phyloP scores from a whole-genome alignment of 2,113 vertebrate species.

The Phainopepla nitens region DNA sequence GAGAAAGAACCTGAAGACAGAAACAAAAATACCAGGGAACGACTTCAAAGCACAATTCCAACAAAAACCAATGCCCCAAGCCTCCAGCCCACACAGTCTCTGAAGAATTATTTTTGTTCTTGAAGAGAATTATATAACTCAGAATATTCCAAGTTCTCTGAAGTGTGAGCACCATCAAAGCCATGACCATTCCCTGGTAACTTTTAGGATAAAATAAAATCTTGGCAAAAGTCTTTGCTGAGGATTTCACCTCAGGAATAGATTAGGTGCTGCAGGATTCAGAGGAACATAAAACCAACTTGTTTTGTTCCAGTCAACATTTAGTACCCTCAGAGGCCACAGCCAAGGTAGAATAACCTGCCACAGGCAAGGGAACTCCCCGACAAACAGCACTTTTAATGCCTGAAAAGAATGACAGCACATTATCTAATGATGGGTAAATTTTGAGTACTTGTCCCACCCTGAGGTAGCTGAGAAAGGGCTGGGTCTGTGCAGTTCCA shows the following conservation, averaged over 20 bases:
- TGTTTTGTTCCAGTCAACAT: background rate
- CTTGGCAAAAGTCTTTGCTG: background rate
- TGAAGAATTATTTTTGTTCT: background rate
- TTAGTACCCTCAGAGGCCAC: background rate
- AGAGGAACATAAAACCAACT: background rate
- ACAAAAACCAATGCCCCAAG: background rate
- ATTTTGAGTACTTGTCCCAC: background rate
- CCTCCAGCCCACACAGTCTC: constrained; percentile 43
- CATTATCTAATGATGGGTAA: background rate
- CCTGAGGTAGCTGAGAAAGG: background rate
- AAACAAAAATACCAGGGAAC: background rate
- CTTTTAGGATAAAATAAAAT: background rate
- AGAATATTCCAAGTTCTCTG: background rate
- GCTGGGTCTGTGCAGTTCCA: background rate
- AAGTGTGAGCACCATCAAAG: background rate
- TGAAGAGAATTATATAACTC: background rate
- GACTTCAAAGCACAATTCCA: constrained; percentile 18
- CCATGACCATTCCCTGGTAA: background rate
- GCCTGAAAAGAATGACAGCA: background rate
- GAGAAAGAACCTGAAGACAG: constrained; percentile 85
- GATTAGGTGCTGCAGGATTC: background rate
- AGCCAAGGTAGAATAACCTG: background rate
- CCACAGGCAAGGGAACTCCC: background rate
- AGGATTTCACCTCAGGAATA: background rate
- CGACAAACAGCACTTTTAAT: background rate